Evolutionary conservation across 2,888 invertebrate genomes (phyloP).

Genomic region (Aleiodes testaceus): DNA sequence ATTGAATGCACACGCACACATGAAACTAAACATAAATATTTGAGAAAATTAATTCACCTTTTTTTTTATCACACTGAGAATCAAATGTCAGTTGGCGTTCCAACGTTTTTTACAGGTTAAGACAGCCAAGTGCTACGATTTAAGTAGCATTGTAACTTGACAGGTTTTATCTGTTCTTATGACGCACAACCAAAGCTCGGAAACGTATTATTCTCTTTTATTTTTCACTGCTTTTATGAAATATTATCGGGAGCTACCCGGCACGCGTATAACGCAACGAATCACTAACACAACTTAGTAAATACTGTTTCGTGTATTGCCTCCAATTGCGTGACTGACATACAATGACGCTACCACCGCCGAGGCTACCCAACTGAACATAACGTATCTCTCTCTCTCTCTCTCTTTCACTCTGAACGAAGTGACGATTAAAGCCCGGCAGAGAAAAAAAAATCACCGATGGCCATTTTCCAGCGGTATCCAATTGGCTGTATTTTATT

Average conservation of each 20-base stretch:
- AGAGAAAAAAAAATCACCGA: too few species aligned
- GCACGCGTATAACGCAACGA: slow-evolving; percentile 5
- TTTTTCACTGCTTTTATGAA: background rate
- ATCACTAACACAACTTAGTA: slow-evolving; percentile 1
- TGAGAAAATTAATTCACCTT: slow-evolving; percentile 17
- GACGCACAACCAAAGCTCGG: slow-evolving; percentile 1
- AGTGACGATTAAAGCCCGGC: too few species aligned
- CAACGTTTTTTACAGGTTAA: background rate
- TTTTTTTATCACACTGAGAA: background rate
- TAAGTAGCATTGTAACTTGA: slow-evolving; percentile 13
- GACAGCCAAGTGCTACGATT: slow-evolving; percentile 1
- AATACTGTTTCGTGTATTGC: background rate
- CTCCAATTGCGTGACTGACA: background rate
- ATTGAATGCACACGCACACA: background rate
- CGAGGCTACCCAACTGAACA: too few species aligned
- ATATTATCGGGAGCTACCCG: background rate
- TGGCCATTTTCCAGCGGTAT: too few species aligned
- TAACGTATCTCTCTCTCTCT: too few species aligned
- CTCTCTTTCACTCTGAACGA: too few species aligned
- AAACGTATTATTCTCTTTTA: too few species aligned
- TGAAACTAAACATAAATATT: background rate
- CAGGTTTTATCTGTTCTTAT: slow-evolving; percentile 9
- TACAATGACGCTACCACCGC: slow-evolving; percentile 1
- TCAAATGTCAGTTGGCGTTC: too few species aligned
- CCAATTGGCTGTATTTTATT: too few species aligned